A percentile compares a stretch with the other conserved stretches of the same genome.
Evolutionary conservation across 2,888 invertebrate species (phyloP).

Genomic region (Tolmerus cingulatus): DNA sequence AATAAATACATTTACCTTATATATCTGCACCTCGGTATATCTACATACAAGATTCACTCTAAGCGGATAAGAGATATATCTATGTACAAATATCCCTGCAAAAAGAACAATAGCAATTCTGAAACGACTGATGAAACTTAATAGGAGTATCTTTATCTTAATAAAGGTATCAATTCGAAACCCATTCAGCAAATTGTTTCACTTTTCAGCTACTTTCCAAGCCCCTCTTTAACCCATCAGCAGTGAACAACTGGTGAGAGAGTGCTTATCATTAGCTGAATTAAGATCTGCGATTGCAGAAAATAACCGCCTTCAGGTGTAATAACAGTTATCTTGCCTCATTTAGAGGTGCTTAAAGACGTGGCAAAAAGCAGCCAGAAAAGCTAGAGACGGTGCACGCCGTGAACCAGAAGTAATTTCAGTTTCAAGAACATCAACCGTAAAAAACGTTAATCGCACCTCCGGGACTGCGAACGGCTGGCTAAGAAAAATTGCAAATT

Average conservation of each 20-base stretch:
- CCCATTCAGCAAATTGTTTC: not conserved
- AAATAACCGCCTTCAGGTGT: not conserved
- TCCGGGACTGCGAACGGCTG: not conserved
- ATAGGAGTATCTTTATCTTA: not conserved
- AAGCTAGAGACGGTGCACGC: not conserved
- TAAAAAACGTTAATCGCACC: not conserved
- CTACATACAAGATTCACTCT: not conserved
- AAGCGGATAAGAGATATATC: not conserved
- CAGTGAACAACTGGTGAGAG: not conserved
- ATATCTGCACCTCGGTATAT: not conserved
- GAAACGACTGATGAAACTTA: not conserved
- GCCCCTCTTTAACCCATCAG: not conserved
- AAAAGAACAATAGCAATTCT: not conserved
- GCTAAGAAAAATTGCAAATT: not conserved
- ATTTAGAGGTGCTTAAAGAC: not conserved
- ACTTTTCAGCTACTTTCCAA: not conserved
- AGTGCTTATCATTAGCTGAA: not conserved
- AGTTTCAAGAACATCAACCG: not conserved
- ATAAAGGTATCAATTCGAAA: not conserved
- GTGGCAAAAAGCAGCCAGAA: not conserved
- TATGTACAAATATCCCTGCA: not conserved
- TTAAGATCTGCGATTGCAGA: not conserved
- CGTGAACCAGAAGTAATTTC: not conserved
- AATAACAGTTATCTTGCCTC: not conserved
- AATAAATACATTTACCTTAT: no score